Percentiles rank a stretch among this genome's conserved stretches.
Conservation (phyloP, 1,140 invertebrate species). For the Ostrea edulis region DNA sequence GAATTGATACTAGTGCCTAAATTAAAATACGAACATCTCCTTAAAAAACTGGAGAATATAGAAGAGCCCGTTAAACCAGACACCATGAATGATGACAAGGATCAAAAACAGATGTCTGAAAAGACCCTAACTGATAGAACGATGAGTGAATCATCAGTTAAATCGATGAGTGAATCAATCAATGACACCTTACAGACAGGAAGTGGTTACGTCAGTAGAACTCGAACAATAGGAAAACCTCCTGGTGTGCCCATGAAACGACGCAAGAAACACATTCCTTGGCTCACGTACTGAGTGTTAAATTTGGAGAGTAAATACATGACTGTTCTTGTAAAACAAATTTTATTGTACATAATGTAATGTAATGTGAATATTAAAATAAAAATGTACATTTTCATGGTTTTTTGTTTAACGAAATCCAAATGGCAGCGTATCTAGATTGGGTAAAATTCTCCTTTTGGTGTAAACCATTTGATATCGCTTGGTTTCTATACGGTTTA, state of each 20-base stretch:
- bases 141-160: slow-evolving; percentile 25
- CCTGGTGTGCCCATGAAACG: no score
- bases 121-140: not conserved
- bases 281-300: slow-evolving; percentile 33
- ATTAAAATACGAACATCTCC: no score
- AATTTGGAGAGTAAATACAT: not conserved
- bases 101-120: not conserved
- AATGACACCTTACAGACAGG: slow-evolving; percentile 18
- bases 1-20: slow-evolving; percentile 48
- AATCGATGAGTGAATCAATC: slow-evolving; percentile 25
- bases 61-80: not conserved
- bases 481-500: no score
- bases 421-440: no score
- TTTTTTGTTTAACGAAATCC: no score
- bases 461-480: slow-evolving; percentile 30
- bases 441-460: no score
- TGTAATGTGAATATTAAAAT: no score
- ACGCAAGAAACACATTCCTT: no score
- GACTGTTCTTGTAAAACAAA: slow-evolving; percentile 1
- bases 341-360: slow-evolving; percentile 12
- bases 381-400: no score
- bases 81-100: slow-evolving; percentile 29
- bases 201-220: slow-evolving; percentile 29
- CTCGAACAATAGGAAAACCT: no score
- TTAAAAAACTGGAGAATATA: no score